Base-by-base conservation (phyloP, 2,888 invertebrate genomes). In the Nephrotoma guestfalica region DNA sequence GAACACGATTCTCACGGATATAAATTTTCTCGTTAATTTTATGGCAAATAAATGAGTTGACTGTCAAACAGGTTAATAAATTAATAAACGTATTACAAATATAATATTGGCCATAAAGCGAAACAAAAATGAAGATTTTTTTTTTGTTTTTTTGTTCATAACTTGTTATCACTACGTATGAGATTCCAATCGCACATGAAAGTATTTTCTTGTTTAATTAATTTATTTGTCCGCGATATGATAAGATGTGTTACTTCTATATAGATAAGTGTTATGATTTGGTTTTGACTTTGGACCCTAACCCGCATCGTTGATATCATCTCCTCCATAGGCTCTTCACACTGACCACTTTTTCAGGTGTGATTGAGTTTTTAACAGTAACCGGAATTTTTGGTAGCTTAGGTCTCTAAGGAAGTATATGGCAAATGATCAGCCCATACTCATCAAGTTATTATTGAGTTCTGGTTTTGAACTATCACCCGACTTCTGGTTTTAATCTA, bases 1-100 rank as follows among this genome's bases (percentile, higher is more conserved):
- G 84, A 84, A 71, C 30, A 30, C 42, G 41, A 84, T 84, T 84
- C 84, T 84, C 84, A 84, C 84, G 84, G 84, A 84, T 84, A 84
- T 84, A 84, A 84, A 84, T 84, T 84, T 84, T 84, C 42, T 84
- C 41, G 84, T 84, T 84, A 84, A 84, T 84, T 84, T 84, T 41
- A 84, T 84, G 84, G 84, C 84, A 84, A 84, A 84, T 84, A 84
- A 84, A 84, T 84, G 84, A 84, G 84, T 2, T 41, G 41, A 84
- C 42, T 84, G 41, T 84, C 41, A 84, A 84, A 84, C 84, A 84
- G 42, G 84, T 41, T 84, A 84, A 84, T 84, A 84, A 84, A 84
- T 84, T 41, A 84, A 41, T 84, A 71, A 71, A 71, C 30, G 30
- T 30, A 30, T 30, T 30, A 30, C 6, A 30, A n/a, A 30, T 30